Percentiles rank a stretch among this genome's conserved stretches.
Evolutionary conservation across 2,888 invertebrate genomes (phyloP).

Genomic region (Euclidia mi): DNA sequence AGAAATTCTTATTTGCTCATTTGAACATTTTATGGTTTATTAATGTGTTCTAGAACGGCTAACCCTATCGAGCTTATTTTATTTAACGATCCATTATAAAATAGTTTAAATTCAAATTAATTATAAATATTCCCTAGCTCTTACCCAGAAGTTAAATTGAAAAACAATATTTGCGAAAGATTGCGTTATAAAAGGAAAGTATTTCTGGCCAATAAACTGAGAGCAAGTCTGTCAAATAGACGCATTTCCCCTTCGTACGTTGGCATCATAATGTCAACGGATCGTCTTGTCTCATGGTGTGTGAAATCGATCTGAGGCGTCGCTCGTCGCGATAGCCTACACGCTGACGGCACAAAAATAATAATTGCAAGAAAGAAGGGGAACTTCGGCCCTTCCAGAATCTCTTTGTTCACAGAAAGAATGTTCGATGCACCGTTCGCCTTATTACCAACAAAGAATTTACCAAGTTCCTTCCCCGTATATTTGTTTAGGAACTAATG

Average conservation of each 20-base stretch:
- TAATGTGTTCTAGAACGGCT: slow-evolving; percentile 15
- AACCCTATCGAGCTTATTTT: slow-evolving; percentile 20
- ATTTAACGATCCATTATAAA: slow-evolving; percentile 17
- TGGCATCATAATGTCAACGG: slow-evolving; percentile 31
- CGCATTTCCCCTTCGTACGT: slow-evolving; percentile 30
- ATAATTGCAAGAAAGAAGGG: slow-evolving; percentile 79
- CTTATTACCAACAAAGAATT: slow-evolving; percentile 68
- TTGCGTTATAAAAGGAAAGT: neutral
- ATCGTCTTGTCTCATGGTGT: slow-evolving; percentile 45
- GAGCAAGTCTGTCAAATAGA: slow-evolving; percentile 40
- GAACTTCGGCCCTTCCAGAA: slow-evolving; percentile 65
- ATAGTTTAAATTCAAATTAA: slow-evolving; percentile 31
- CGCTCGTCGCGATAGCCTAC: slow-evolving; percentile 48
- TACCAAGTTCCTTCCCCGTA: slow-evolving; percentile 62
- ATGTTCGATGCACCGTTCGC: slow-evolving; percentile 71
- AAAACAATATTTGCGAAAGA: neutral
- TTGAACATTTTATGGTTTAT: slow-evolving; percentile 25
- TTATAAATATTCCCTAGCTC: slow-evolving; percentile 10
- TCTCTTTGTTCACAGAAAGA: slow-evolving; percentile 71
- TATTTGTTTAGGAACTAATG: slow-evolving; percentile 67
- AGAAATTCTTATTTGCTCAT: slow-evolving; percentile 27
- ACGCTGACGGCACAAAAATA: slow-evolving; percentile 77
- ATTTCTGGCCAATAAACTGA: slow-evolving; percentile 8
- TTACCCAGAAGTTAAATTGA: neutral
- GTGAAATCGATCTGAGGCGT: slow-evolving; percentile 61